Percentiles rank a stretch among this genome's conserved stretches.
phyloP scores from a whole-genome alignment of 2,888 invertebrate species.

The Drosophila flavopinicola region DNA sequence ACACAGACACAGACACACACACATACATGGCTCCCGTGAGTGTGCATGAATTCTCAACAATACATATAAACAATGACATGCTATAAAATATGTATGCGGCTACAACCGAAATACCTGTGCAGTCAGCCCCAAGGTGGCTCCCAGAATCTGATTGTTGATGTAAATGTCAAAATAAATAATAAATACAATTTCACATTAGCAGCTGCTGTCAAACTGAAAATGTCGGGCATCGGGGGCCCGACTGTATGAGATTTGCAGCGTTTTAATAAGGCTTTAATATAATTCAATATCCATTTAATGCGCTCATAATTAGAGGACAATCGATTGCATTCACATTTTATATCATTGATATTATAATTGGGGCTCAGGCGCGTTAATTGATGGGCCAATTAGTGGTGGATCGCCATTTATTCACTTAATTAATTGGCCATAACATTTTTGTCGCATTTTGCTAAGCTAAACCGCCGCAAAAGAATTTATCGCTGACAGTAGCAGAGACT shows the following conservation, averaged over 20 bases:
- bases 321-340: conserved; percentile 24
- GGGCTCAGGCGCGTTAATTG: conserved; percentile 60
- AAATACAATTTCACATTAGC: conserved; percentile 63
- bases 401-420: conserved; percentile 26
- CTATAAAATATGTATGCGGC: conserved; percentile 69
- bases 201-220: conserved; percentile 28
- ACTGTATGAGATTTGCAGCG: conserved; percentile 5
- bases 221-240: conserved; percentile 10
- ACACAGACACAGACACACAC: conserved; percentile 7
- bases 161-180: conserved; percentile 79
- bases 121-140: conserved; percentile 26
- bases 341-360: conserved; percentile 51
- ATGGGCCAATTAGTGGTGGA: conserved; percentile 59
- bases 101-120: conserved; percentile 51
- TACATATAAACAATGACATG: conserved; percentile 64
- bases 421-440: conserved; percentile 33
- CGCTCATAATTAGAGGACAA: conserved; percentile 48
- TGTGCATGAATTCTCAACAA: conserved; percentile 20
- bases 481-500: background rate
- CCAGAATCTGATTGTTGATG: conserved; percentile 67
- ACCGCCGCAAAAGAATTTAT: conserved; percentile 4
- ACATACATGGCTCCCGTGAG: background rate
- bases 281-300: conserved; percentile 67
- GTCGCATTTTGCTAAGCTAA: conserved; percentile 12
- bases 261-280: conserved; percentile 60